Evolutionary conservation across 2,113 vertebrate species (phyloP).

Genomic region (Melanostigma gelatinosum): DNA sequence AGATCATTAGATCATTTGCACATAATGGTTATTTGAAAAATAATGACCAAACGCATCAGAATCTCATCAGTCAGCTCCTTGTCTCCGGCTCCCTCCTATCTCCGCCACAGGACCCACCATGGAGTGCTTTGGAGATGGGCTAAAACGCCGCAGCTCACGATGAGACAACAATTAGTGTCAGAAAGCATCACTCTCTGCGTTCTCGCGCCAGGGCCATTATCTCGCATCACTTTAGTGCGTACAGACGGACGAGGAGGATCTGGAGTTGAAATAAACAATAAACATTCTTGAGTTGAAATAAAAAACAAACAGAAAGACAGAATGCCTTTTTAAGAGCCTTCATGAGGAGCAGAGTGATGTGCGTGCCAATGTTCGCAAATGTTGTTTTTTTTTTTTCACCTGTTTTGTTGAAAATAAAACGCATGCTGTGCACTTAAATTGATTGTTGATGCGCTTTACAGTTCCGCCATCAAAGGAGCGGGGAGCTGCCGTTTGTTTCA

Average conservation of each 20-base stretch:
- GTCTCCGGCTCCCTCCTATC: constrained; percentile 1
- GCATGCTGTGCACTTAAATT: not conserved
- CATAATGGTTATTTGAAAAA: not conserved
- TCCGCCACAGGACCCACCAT: constrained; percentile 46
- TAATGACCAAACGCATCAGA: constrained; percentile 29
- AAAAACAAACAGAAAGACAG: constrained; percentile 2
- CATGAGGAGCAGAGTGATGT: constrained; percentile 6
- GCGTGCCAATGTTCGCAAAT: not conserved
- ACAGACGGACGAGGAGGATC: constrained; percentile 48
- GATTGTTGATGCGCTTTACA: constrained; percentile 1
- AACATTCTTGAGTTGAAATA: constrained; percentile 44
- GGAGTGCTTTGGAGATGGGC: constrained; percentile 53
- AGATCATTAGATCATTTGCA: constrained; percentile 17
- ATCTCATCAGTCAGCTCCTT: constrained; percentile 36
- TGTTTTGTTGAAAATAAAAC: not conserved
- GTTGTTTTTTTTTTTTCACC: not conserved
- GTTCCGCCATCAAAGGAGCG: constrained; percentile 4
- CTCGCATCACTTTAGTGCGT: constrained; percentile 46
- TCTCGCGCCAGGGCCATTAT: constrained; percentile 52
- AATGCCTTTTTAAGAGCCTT: not conserved
- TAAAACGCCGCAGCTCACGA: constrained; percentile 51
- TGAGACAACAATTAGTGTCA: constrained; percentile 74
- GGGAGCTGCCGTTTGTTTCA: not conserved
- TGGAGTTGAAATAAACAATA: constrained; percentile 32
- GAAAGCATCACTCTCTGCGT: constrained; percentile 48